Base-by-base conservation (phyloP, 2,113 vertebrate genomes). In the Notechis scutatus region DNA sequence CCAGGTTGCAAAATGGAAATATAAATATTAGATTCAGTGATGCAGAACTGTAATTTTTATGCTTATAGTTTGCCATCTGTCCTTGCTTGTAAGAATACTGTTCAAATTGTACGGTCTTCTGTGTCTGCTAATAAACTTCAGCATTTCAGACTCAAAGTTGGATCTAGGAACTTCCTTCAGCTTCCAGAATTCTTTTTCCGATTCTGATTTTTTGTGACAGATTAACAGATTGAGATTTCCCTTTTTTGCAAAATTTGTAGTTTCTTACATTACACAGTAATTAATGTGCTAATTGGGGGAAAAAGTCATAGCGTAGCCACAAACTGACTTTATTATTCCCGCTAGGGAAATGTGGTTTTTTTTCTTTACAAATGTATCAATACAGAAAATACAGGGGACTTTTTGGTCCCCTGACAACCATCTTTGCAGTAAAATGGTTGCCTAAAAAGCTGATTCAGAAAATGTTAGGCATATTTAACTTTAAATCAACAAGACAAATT, bases 1-100 rank as follows among this genome's bases (percentile, higher is more conserved):
- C 1, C 23, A 90, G n/a, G 86, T 29, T 24, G 4, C 93, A n/a
- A 15, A 93, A 20, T 9, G 74, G 92, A 91, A 94, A 93, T 94
- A 86, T 7, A 95, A 96, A 90, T 42, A 81, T 64, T 0, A 26
- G 47, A 93, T 91, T 86, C 0, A 2, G 86, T 91, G 52, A 4
- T 90, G 55, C 81, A n/a, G 87, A 91, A 90, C 4, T n/a, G 64
- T 88, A 15, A 3, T 90, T 2, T n/a, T 92, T 93, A 88, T 87
- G 45, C 29, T 23, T 39, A 64, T 23, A 10, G 34, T 54, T 55
- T 39, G 23, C 88, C 18, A n/a, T 39, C 6, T 90, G 42, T 34
- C 47, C 12, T 59, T 90, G 12, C 42, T 45, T 90, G 54, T n/a
- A 50, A 9, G 8, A 9, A 14, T 86, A 50, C 55, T 26, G 20